Conservation (phyloP, 2,113 vertebrate species). For the Mohoua ochrocephala region DNA sequence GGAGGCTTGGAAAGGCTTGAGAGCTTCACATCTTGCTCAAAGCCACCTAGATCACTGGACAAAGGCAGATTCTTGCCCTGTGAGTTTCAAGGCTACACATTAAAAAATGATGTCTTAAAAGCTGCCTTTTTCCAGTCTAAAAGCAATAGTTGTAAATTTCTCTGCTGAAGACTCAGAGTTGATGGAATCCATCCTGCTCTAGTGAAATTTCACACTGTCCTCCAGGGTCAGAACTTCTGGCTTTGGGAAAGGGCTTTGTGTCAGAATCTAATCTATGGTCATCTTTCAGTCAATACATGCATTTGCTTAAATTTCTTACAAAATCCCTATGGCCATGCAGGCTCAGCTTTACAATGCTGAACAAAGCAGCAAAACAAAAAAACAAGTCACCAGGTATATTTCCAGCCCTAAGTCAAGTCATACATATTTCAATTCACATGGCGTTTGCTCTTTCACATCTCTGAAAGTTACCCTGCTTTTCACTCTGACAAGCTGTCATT, state of each 20-base stretch:
- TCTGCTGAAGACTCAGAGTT: neutral
- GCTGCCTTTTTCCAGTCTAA: neutral
- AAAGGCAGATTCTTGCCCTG: neutral
- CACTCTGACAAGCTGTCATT: conserved; percentile 14
- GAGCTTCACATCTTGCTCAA: neutral
- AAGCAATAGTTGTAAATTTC: neutral
- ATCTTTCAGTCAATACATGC: neutral
- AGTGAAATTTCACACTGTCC: neutral
- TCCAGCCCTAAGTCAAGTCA: neutral
- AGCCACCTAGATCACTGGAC: neutral
- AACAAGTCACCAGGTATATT: neutral
- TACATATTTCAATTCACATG: conserved; percentile 2
- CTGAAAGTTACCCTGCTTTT: neutral
- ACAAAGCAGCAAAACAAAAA: neutral
- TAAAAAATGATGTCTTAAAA: neutral
- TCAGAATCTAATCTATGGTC: neutral
- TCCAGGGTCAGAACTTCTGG: neutral
- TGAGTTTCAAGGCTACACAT: neutral
- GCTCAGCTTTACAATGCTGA: neutral
- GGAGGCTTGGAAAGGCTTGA: neutral
- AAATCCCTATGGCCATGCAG: neutral
- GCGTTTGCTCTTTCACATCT: conserved; percentile 14
- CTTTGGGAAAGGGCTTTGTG: neutral
- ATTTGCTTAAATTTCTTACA: neutral
- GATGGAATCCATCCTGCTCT: neutral